Percentiles rank a stretch among this genome's conserved stretches.
Conservation (phyloP, 2,888 invertebrate species). For the Boloria selene region DNA sequence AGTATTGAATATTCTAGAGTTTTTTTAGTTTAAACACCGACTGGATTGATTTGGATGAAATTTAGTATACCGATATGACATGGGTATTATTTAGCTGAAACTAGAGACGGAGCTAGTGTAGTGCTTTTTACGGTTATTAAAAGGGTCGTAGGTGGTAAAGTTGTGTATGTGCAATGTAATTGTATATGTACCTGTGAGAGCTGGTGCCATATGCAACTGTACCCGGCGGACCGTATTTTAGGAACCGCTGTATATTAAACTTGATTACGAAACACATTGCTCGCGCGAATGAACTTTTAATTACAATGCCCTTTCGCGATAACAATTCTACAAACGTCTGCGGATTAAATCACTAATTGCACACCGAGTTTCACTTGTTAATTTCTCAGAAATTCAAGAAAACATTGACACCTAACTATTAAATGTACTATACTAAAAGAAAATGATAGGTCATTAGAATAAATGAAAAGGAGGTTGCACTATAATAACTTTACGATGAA, state of each 20-base stretch:
- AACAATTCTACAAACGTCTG: conserved; percentile 40
- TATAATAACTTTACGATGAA: no score
- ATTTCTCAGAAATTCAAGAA: conserved; percentile 4
- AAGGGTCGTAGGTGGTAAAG: no score
- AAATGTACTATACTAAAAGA: neutral
- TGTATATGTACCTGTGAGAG: conserved; percentile 15
- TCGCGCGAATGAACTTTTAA: conserved; percentile 52
- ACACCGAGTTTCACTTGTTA: conserved; percentile 18
- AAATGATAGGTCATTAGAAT: neutral
- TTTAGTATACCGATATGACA: no score
- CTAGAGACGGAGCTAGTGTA: no score
- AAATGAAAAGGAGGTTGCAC: neutral
- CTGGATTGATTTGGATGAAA: no score
- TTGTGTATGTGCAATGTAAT: no score
- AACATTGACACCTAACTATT: conserved; percentile 10
- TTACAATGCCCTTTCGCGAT: conserved; percentile 52
- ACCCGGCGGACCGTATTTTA: neutral
- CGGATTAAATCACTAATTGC: conserved; percentile 28
- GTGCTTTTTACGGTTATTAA: no score
- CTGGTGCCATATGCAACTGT: neutral
- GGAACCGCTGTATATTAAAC: conserved; percentile 4
- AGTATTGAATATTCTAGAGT: no score
- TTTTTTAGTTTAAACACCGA: no score
- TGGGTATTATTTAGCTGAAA: no score
- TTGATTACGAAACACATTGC: conserved; percentile 54